Evolutionary conservation across 1,140 invertebrate species (phyloP), one percentile per base, ranked within the genome.

Genomic region (Drosophila chauvacae): DNA sequence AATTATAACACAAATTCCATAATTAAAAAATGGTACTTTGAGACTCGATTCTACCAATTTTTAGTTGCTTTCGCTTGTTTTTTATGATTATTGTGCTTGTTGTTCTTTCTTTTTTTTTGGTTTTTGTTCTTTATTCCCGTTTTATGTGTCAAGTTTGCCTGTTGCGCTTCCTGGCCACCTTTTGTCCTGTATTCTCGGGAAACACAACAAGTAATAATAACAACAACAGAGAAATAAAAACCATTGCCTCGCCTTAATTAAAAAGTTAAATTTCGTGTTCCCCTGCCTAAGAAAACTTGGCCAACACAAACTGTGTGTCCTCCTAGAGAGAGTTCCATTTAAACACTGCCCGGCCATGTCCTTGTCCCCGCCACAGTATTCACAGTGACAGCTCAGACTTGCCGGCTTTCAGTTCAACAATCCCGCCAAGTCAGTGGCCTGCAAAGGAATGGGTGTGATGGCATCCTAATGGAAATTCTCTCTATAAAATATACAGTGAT

Each of bases 181-280:
- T 45, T 71, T 83, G 51, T 62, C 71, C 70, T 53, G 55, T 48
- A 59, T 83, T 16, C 47, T 28, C 47, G 23, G 28, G 11, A 30
- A 56, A 33, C 50, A 64, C 33, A 51, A 26, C 47, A 26, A 48
- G 26, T 28, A 28, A 28, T 28, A 48, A 28, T 4, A 75, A 65
- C 28, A 66, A 56, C 35, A 74, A 65, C 39, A 58, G 51, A 30
- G 14, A 11, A 76, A 74, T 64, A 62, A 79, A 81, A 86, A 86
- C 82, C 85, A 86, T 80, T 86, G 79, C 66, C 47, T 68, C 59
- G 70, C 79, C 80, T 86, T 86, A 86, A 86, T 86, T 86, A 86
- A 87, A 86, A 86, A 86, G 82, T 86, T 86, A 80, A 87, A 82
- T 86, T 86, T 76, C 57, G 60, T 56, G 71, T 61, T 64, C 72